Base-by-base conservation (phyloP, 2,113 vertebrate genomes). In the Microcebus tavaratra region DNA sequence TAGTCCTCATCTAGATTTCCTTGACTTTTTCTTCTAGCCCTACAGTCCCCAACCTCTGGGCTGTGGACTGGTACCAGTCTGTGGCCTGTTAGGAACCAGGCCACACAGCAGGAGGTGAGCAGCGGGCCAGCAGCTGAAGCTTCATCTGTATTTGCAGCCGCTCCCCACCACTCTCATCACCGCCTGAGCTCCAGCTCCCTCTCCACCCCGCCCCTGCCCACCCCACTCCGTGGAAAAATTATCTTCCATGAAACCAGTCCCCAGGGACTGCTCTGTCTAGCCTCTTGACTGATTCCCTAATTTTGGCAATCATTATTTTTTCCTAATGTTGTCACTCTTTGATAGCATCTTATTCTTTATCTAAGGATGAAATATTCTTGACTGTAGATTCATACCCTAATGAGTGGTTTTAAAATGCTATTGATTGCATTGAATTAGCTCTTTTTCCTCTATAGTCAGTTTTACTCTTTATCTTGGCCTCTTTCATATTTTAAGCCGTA, bases 391-490 rank as follows among this genome's bases (percentile, higher is more conserved):
- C 31, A 45, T 17, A 70, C 8, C 53, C 29, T 78, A 53, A 36
- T 20, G 13, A 84, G 34, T 48, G 34, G 14, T 48, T 53, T 88
- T 23, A 70, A 70, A 53, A 59, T 50, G 70, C 65, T 90, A 14
- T 75, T 75, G 55, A 57, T 59, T 84, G 84, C 31, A 50, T 42
- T 53, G 34, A 86, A 93, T 83, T 82, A 83, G 75, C 82, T 91
- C 31, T 79, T 76, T 81, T 81, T 75, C 59, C 36, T 90, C n/a
- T 8, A 18, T 27, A 55, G 42, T 72, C 68, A 63, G 15, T 80
- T 94, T 93, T 86, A 36, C 73, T 86, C 5, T 90, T 78, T 86
- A 65, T 83, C 42, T 63, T 82, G 59, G 86, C 53, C 65, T 91
- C 75, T 83, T 82, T 72, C 76, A 70, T 45, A 91, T 42, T 61